phyloP scores from a whole-genome alignment of 2,113 vertebrate species.

The Solenodon paradoxus region DNA sequence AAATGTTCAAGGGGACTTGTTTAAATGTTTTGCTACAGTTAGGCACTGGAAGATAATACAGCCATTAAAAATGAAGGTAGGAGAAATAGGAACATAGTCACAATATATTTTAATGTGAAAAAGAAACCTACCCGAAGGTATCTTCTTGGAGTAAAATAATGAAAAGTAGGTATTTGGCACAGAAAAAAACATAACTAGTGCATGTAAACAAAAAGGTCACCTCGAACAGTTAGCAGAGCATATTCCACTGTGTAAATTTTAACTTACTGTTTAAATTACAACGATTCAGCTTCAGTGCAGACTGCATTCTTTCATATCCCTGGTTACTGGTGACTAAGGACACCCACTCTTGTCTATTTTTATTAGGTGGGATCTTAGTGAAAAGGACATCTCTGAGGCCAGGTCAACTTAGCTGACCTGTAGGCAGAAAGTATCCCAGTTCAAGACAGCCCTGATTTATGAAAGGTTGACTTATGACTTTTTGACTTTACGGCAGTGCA shows the following conservation, averaged over 20 bases:
- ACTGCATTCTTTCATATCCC: background rate
- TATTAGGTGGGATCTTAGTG: background rate
- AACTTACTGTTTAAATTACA: constrained; percentile 1
- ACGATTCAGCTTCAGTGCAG: background rate
- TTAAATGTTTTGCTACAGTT: background rate
- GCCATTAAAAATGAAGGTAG: background rate
- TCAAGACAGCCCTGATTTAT: background rate
- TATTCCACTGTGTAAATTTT: background rate
- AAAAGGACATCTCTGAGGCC: background rate
- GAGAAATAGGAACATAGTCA: background rate
- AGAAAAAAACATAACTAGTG: background rate
- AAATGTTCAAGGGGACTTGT: background rate
- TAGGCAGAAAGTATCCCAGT: background rate
- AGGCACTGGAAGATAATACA: background rate
- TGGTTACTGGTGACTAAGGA: background rate
- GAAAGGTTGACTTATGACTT: background rate
- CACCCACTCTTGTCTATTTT: background rate
- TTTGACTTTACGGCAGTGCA: background rate
- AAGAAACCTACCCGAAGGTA: constrained; percentile 9
- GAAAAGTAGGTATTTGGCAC: background rate
- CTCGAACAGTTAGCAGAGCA: background rate
- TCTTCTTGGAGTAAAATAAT: background rate
- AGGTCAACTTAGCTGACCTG: background rate
- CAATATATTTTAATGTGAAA: background rate
- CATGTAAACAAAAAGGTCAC: background rate